A percentile compares a stretch with the other conserved stretches of the same genome.
Conservation (phyloP, 2,888 invertebrate species). For the Cosmia pyralina region DNA sequence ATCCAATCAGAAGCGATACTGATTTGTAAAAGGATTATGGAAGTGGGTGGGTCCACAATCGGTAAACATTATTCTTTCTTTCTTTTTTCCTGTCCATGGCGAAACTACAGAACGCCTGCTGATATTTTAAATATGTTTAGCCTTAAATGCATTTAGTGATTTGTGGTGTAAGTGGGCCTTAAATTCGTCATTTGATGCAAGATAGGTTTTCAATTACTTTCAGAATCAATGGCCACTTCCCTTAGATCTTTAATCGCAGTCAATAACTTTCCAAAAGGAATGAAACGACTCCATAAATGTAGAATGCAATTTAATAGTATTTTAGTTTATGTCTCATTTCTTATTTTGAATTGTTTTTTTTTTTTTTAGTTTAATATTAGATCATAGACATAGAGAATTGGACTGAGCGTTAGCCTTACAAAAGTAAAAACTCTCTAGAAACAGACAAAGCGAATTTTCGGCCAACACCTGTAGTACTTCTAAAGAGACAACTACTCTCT, state of each 20-base stretch:
- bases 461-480: no score
- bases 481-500: no score
- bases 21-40: neutral
- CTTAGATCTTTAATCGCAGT: neutral
- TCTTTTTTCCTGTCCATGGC: no score
- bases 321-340: neutral
- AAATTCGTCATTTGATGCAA: neutral
- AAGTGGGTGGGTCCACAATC: constrained; percentile 2
- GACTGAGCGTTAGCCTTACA: no score
- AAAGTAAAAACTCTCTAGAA: no score
- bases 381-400: no score
- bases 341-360: neutral
- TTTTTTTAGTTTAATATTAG: neutral
- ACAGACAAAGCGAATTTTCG: no score
- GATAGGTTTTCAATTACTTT: neutral
- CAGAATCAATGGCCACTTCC: neutral
- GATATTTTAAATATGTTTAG: neutral
- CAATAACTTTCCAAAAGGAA: neutral
- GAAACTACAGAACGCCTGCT: neutral
- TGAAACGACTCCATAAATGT: neutral
- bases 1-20: constrained; percentile 11
- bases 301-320: neutral
- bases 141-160: neutral
- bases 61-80: no score
- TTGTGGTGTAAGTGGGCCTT: neutral